phyloP scores from a whole-genome alignment of 2,113 vertebrate species.

The Epinephelus fuscoguttatus region DNA sequence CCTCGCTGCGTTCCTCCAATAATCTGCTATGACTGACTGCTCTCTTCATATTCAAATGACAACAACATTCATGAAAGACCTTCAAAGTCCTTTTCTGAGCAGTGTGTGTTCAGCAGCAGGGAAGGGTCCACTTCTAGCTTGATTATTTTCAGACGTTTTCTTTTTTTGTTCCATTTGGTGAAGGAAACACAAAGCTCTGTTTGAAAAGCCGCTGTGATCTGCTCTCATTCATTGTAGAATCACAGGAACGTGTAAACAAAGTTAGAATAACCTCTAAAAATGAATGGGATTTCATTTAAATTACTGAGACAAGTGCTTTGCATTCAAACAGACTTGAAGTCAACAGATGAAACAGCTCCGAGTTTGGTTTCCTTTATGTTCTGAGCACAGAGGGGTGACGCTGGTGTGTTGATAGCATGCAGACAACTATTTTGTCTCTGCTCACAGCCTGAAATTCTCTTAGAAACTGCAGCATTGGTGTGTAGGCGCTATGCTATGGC shows the following conservation, averaged over 20 bases:
- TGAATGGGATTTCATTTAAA: slow-evolving; percentile 40
- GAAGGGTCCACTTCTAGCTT: slow-evolving; percentile 36
- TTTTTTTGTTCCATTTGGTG: slow-evolving; percentile 34
- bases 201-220: slow-evolving; percentile 50
- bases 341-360: slow-evolving; percentile 37
- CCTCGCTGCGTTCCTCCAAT: slow-evolving; percentile 49
- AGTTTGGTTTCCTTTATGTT: slow-evolving; percentile 28
- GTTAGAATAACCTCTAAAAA: slow-evolving; percentile 7
- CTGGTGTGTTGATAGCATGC: slow-evolving; percentile 18
- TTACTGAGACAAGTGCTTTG: not conserved
- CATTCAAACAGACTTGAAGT: slow-evolving; percentile 23
- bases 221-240: slow-evolving; percentile 40
- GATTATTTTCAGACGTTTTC: slow-evolving; percentile 42
- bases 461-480: not conserved
- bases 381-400: slow-evolving; percentile 38
- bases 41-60: slow-evolving; percentile 56
- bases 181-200: slow-evolving; percentile 37
- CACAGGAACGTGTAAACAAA: slow-evolving; percentile 41
- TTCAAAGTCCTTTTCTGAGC: slow-evolving; percentile 48
- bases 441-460: slow-evolving; percentile 9
- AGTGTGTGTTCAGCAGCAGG: slow-evolving; percentile 6
- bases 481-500: not conserved
- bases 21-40: slow-evolving; percentile 59
- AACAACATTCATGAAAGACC: slow-evolving; percentile 44
- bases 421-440: slow-evolving; percentile 5